Evolutionary conservation across 2,888 invertebrate species (phyloP).

Genomic region (Lymantria monacha): DNA sequence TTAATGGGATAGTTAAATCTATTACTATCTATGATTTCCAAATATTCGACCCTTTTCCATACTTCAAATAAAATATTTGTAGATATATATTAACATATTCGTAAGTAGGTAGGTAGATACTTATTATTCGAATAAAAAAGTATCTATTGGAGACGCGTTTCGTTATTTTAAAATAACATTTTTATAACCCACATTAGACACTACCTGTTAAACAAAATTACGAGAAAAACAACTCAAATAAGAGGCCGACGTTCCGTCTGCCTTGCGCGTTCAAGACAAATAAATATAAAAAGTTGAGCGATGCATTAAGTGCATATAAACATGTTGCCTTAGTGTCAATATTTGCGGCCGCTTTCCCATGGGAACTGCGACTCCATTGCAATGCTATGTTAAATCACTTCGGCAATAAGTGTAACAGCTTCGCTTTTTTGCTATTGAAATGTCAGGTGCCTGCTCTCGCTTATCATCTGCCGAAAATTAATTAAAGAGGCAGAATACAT

Average conservation of each 20-base stretch:
- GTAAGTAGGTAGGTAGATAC: constrained; percentile 3
- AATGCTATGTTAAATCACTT: constrained; percentile 69
- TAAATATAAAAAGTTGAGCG: constrained; percentile 79
- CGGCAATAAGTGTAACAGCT: constrained; percentile 43
- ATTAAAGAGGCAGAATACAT: constrained; percentile 44
- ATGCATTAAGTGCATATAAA: constrained; percentile 82
- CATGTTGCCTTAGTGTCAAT: constrained; percentile 80
- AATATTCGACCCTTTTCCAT: constrained; percentile 16
- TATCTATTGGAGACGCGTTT: constrained; percentile 23
- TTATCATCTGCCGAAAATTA: constrained; percentile 46
- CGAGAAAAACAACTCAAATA: constrained; percentile 72
- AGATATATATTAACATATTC: constrained; percentile 5
- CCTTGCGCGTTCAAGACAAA: constrained; percentile 71
- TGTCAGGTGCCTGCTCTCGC: constrained; percentile 61
- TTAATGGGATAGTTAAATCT: too few species aligned
- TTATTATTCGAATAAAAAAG: constrained; percentile 9
- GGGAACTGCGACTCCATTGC: constrained; percentile 63
- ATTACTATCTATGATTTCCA: not conserved
- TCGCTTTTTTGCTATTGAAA: constrained; percentile 75
- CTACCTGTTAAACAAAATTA: constrained; percentile 74
- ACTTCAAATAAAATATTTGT: constrained; percentile 21
- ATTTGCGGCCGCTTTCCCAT: constrained; percentile 79
- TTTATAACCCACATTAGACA: constrained; percentile 63
- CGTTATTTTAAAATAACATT: constrained; percentile 48
- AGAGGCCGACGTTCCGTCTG: constrained; percentile 75